A percentile compares a stretch with the other conserved stretches of the same genome.
phyloP scores from a whole-genome alignment of 2,113 vertebrate genomes.

The Tragelaphus scriptus region DNA sequence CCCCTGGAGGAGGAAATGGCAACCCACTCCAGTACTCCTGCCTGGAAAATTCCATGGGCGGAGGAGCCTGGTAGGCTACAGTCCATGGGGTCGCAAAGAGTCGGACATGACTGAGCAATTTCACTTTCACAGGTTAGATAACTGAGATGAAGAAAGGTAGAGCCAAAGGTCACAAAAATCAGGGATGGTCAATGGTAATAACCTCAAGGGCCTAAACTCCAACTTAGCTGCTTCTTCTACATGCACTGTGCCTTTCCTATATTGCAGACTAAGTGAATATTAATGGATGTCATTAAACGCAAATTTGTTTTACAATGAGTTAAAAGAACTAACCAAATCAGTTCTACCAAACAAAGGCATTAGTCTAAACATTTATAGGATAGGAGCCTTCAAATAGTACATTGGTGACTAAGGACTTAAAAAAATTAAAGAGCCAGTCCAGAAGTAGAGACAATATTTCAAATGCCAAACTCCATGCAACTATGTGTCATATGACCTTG shows the following conservation, averaged over 20 bases:
- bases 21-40: background rate
- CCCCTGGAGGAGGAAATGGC: background rate
- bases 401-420: background rate
- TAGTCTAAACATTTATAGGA: background rate
- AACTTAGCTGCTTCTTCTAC: background rate
- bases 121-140: background rate
- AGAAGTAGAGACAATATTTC: background rate
- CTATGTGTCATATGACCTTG: background rate
- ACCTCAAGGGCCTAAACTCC: background rate
- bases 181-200: background rate
- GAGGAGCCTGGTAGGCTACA: background rate
- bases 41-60: background rate
- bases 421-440: background rate
- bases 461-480: background rate
- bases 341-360: background rate
- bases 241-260: background rate
- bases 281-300: background rate
- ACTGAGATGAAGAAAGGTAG: background rate
- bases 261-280: background rate
- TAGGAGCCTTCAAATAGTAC: background rate
- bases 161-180: background rate
- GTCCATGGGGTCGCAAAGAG: background rate
- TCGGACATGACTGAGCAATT: background rate
- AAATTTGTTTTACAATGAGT: background rate
- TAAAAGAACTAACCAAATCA: background rate